Evolutionary conservation across 2,797 vertebrate genomes (phyloP).

Genomic region (Onychomys torridus): DNA sequence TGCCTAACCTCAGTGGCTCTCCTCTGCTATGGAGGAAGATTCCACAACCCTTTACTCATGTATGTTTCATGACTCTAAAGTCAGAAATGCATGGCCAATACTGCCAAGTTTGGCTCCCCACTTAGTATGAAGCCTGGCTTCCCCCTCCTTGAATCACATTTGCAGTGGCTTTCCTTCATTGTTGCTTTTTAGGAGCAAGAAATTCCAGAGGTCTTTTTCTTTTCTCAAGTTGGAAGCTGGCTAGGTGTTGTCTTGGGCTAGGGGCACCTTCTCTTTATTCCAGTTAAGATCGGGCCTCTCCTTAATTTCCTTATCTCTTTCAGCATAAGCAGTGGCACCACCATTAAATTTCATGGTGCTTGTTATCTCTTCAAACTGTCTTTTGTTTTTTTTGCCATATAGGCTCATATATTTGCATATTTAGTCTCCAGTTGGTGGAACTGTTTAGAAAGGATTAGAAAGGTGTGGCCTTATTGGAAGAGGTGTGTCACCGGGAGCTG

Average conservation of each 20-base stretch:
- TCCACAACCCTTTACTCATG: background rate
- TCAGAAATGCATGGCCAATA: background rate
- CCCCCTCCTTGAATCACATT: background rate
- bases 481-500: background rate
- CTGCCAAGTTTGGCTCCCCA: background rate
- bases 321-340: too few species aligned
- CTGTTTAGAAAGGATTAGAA: background rate
- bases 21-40: background rate
- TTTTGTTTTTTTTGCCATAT: too few species aligned
- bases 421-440: background rate
- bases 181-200: background rate
- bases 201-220: background rate
- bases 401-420: background rate
- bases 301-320: background rate
- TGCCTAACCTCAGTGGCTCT: background rate
- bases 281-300: background rate
- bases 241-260: background rate
- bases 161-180: background rate
- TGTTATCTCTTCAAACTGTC: background rate
- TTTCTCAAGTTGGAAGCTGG: background rate
- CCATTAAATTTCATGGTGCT: background rate
- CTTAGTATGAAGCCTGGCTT: background rate
- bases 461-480: background rate
- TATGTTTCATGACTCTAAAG: background rate
- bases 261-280: background rate